phyloP scores from a whole-genome alignment of 1,140 invertebrate genomes.

The Tetraneura akinire region DNA sequence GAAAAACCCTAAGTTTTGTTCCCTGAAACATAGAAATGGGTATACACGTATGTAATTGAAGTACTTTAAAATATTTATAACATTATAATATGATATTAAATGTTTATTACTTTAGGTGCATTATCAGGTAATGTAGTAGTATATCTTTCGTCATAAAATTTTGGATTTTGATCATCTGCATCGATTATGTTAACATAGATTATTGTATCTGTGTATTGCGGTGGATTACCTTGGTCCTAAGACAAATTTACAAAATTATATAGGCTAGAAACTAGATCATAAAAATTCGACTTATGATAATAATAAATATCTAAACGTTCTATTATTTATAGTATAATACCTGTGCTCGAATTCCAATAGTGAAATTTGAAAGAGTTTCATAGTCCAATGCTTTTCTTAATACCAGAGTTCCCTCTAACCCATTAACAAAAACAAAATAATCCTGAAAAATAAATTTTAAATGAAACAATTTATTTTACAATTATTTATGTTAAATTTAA shows the following conservation, averaged over 20 bases:
- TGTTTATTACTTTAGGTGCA: conserved; percentile 62
- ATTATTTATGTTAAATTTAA: too few relatives aligned
- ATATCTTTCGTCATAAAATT: conserved; percentile 77
- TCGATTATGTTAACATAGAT: conserved; percentile 81
- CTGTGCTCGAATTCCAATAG: conserved; percentile 76
- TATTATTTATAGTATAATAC: conserved; percentile 54
- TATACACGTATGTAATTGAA: too few relatives aligned
- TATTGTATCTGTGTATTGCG: conserved; percentile 72
- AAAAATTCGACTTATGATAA: not conserved
- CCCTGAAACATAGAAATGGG: conserved; percentile 60
- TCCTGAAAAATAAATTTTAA: conserved; percentile 62
- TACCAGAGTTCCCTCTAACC: conserved; percentile 82
- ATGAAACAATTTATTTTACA: too few relatives aligned
- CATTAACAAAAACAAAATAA: conserved; percentile 79
- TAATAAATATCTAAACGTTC: not conserved
- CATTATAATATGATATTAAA: not conserved
- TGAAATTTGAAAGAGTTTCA: conserved; percentile 79
- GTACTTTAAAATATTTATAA: too few relatives aligned
- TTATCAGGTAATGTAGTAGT: conserved; percentile 69
- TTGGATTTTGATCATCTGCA: conserved; percentile 90
- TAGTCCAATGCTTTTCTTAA: conserved; percentile 80
- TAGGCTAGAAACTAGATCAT: not conserved
- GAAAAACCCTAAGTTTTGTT: conserved; percentile 62
- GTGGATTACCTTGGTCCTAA: conserved; percentile 79
- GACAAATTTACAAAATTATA: not conserved